Conservation (phyloP, 2,113 vertebrate genomes). For the Onychostoma macrolepis region DNA sequence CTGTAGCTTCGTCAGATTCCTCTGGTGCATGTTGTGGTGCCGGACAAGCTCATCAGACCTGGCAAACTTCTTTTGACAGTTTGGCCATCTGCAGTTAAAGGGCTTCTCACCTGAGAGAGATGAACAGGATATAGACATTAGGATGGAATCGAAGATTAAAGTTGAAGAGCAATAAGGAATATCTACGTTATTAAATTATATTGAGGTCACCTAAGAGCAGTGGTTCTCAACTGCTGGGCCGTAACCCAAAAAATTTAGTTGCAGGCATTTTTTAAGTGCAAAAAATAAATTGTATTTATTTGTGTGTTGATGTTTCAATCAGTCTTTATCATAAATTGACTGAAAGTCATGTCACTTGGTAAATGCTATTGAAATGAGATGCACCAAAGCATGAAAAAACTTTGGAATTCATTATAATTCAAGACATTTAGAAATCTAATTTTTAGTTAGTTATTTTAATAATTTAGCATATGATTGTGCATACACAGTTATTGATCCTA, state of each 20-base stretch:
- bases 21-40: conserved; percentile 99
- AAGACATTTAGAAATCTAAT: no score
- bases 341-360: not conserved
- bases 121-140: conserved; percentile 9
- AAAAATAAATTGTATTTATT: not conserved
- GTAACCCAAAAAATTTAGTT: no score
- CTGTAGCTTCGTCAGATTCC: conserved; percentile 98
- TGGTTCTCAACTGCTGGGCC: not conserved
- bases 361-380: not conserved
- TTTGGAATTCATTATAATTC: not conserved
- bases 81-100: conserved; percentile 98
- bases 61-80: conserved; percentile 99
- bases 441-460: no score
- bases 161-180: conserved; percentile 20
- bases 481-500: no score
- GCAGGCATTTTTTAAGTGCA: not conserved
- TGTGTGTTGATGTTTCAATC: not conserved
- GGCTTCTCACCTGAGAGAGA: conserved; percentile 93
- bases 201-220: conserved; percentile 27
- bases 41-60: conserved; percentile 97
- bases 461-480: no score
- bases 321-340: not conserved
- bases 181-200: not conserved
- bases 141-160: conserved; percentile 7
- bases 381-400: not conserved